Percentiles rank a stretch among this genome's conserved stretches.
These are phyloP conservation scores for Pseudochaenichthys georgianus DNA, from an alignment of 2,797 vertebrate species.

Conservation along the genomic window DNA sequence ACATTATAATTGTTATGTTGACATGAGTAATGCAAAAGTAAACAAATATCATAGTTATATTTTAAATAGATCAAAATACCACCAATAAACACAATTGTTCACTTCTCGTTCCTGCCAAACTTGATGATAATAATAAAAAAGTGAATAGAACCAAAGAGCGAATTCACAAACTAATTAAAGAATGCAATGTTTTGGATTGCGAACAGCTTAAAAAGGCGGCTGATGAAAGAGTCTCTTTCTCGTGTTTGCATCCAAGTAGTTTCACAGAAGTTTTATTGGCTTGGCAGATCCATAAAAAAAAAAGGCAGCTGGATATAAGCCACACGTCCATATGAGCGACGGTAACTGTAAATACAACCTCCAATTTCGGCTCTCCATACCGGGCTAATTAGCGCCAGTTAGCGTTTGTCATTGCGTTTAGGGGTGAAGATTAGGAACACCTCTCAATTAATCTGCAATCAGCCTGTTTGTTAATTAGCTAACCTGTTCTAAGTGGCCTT, in stretches of 20 bases:
- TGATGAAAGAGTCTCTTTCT: background rate
- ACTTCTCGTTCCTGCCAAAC: background rate
- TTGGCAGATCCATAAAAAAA: constrained; percentile 28
- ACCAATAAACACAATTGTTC: background rate
- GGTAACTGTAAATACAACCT: constrained; percentile 75
- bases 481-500: constrained; percentile 88
- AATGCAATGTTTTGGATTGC: background rate
- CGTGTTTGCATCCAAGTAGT: constrained; percentile 6
- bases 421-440: constrained; percentile 88
- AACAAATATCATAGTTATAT: background rate
- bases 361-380: constrained; percentile 68
- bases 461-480: constrained; percentile 90
- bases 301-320: constrained; percentile 47
- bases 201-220: background rate
- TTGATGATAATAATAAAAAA: background rate
- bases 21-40: constrained; percentile 1
- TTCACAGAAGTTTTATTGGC: constrained; percentile 39
- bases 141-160: background rate
- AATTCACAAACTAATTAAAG: constrained; percentile 21
- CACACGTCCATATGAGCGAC: constrained; percentile 51
- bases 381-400: constrained; percentile 84
- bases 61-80: background rate
- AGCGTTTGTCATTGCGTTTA: constrained; percentile 86
- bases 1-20: background rate
- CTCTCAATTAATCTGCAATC: constrained; percentile 90